phyloP scores from a whole-genome alignment of 2,888 invertebrate genomes.

The Cordilura impudica region DNA sequence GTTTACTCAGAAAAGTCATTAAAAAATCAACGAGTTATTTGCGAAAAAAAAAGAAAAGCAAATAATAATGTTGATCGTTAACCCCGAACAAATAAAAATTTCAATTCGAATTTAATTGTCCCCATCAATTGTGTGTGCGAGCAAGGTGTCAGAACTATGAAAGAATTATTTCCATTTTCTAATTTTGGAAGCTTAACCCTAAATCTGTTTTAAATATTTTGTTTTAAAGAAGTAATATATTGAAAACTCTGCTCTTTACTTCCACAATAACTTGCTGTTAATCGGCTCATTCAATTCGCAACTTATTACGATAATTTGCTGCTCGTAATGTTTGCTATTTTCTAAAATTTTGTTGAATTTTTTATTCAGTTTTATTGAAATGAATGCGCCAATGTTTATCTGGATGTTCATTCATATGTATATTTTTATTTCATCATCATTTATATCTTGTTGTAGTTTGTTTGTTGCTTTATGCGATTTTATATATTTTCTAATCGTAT shows the following conservation, averaged over 20 bases:
- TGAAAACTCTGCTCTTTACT: not conserved
- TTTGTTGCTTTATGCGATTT: conserved; percentile 15
- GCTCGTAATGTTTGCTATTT: not conserved
- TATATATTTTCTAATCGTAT: conserved; percentile 14
- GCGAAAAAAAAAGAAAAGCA: conserved; percentile 18
- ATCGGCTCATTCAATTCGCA: not conserved
- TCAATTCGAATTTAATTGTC: conserved; percentile 45
- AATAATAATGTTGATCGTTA: conserved; percentile 38
- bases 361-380: not conserved
- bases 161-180: not conserved
- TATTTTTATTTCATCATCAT: conserved; percentile 27
- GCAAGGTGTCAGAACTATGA: not conserved
- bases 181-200: not conserved
- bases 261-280: not conserved
- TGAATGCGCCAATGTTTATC: conserved; percentile 2
- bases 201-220: no score
- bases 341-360: conserved; percentile 5
- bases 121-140: conserved; percentile 35
- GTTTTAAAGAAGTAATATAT: not conserved
- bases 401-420: not conserved
- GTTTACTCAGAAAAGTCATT: conserved; percentile 32
- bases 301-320: not conserved
- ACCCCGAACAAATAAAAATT: conserved; percentile 16
- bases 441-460: conserved; percentile 9
- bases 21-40: conserved; percentile 6